phyloP scores from a whole-genome alignment of 2,113 vertebrate species.

The Labeo rohita region DNA sequence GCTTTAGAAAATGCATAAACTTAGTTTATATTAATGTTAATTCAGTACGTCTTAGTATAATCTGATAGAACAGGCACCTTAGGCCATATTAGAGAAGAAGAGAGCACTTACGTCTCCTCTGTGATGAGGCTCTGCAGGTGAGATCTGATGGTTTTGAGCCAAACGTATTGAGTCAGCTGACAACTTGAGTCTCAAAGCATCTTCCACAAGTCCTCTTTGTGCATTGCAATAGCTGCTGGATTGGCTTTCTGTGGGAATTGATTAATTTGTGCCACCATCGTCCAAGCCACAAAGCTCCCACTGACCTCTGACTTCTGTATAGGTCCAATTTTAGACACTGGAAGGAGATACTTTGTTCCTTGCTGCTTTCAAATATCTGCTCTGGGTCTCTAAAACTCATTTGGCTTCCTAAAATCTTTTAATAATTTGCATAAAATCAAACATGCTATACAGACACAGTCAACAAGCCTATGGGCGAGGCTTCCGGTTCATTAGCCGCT shows the following conservation, averaged over 20 bases:
- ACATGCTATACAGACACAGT: background rate
- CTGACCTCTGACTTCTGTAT: background rate
- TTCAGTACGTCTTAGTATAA: background rate
- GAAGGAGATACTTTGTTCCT: background rate
- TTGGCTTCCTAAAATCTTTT: background rate
- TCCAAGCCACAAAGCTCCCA: background rate
- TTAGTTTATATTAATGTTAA: background rate
- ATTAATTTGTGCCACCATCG: background rate
- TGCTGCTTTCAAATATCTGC: background rate
- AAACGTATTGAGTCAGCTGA: background rate
- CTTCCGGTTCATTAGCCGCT: too few species aligned
- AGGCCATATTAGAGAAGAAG: background rate
- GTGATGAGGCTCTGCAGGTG: conserved; percentile 3
- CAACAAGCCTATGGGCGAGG: background rate
- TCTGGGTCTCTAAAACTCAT: background rate
- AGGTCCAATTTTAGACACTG: background rate
- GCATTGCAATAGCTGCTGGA: background rate
- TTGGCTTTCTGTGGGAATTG: background rate
- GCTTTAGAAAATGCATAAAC: background rate
- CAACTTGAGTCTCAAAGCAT: background rate
- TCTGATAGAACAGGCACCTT: background rate
- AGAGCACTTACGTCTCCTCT: background rate
- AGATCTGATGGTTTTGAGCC: background rate
- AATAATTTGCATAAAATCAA: background rate
- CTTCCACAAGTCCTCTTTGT: background rate